Evolutionary conservation across 2,113 vertebrate species (phyloP).

Genomic region (Nesoenas mayeri): DNA sequence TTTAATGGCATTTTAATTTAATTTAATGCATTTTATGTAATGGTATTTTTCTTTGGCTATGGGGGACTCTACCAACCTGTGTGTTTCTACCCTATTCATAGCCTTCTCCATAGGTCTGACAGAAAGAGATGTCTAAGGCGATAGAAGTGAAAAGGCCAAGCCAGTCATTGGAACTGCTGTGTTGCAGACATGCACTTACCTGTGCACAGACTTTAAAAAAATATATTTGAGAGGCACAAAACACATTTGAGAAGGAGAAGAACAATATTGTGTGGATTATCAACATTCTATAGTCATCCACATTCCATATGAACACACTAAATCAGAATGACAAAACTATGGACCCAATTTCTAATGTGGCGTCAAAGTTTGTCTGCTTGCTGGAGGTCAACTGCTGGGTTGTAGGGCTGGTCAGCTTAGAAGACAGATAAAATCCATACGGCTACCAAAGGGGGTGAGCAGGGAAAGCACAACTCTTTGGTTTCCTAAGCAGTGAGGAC

Average conservation of each 20-base stretch:
- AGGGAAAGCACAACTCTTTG: not conserved
- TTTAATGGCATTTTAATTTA: not conserved
- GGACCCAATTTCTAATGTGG: not conserved
- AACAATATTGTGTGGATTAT: not conserved
- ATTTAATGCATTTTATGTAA: not conserved
- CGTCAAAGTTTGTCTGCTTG: not conserved
- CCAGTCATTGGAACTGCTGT: accelerated
- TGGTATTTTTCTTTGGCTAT: not conserved
- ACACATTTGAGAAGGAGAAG: not conserved
- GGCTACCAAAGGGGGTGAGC: not conserved
- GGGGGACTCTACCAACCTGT: not conserved
- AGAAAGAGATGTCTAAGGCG: not conserved
- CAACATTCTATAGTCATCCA: not conserved
- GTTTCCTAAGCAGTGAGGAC: not conserved
- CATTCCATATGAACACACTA: not conserved
- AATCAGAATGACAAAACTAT: not conserved
- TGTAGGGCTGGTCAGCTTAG: not conserved
- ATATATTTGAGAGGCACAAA: not conserved
- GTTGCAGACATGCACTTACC: not conserved
- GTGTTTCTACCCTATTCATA: not conserved
- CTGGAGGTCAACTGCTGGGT: not conserved
- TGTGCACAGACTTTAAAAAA: not conserved
- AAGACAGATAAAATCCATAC: not conserved
- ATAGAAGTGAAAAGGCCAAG: not conserved
- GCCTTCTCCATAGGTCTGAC: not conserved